Percentiles rank a stretch among this genome's conserved stretches.
phyloP scores from a whole-genome alignment of 2,113 vertebrate genomes.

The Nesospiza acunhae region DNA sequence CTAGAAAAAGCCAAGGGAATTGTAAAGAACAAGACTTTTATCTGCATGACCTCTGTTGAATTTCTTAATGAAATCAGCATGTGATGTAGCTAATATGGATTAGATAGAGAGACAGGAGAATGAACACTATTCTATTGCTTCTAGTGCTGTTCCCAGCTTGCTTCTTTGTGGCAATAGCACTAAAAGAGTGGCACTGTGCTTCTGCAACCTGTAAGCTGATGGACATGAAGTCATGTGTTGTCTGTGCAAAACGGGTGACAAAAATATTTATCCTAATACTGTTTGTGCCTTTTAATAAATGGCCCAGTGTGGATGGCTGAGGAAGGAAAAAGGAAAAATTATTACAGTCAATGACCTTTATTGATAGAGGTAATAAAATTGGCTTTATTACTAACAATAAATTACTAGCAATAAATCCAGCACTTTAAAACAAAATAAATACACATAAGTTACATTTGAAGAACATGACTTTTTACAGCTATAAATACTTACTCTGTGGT shows the following conservation, averaged over 20 bases:
- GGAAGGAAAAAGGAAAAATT: not conserved
- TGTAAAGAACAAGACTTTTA: not conserved
- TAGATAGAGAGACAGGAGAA: not conserved
- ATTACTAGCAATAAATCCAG: not conserved
- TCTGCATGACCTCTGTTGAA: rapidly evolving
- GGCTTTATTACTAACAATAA: not conserved
- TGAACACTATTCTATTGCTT: not conserved
- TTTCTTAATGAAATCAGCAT: not conserved
- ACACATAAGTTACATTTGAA: not conserved
- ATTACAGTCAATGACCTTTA: not conserved
- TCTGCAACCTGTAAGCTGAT: not conserved
- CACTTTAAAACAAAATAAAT: not conserved
- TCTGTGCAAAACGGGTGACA: not conserved
- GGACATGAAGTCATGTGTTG: not conserved
- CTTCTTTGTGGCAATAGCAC: not conserved
- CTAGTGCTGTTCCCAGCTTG: not conserved
- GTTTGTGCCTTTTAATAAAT: not conserved
- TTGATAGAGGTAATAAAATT: not conserved
- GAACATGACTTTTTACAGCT: not conserved
- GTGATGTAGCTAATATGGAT: not conserved
- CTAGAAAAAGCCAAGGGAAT: not conserved
- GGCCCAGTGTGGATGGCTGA: not conserved
- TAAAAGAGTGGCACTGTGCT: not conserved
- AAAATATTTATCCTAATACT: not conserved
- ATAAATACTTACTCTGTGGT: not conserved